Conservation (phyloP, 2,888 invertebrate genomes). For the Volucella inflata region DNA sequence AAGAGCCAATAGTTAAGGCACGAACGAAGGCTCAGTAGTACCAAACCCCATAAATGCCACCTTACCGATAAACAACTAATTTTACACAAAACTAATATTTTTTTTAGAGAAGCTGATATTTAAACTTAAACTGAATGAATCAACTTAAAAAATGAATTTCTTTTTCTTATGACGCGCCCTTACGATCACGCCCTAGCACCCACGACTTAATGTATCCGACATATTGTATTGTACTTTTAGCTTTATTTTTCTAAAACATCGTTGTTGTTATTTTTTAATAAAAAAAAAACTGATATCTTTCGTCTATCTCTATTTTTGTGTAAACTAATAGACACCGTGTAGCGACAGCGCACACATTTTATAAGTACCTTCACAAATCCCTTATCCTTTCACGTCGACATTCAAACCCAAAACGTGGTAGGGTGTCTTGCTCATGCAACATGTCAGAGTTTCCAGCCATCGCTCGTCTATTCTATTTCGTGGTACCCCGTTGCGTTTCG, state of each 20-base stretch:
- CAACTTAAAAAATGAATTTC: too few relatives aligned
- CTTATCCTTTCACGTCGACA: slow-evolving; percentile 57
- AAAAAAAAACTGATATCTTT: slow-evolving; percentile 31
- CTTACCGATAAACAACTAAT: too few relatives aligned
- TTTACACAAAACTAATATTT: too few relatives aligned
- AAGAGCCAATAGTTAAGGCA: too few relatives aligned
- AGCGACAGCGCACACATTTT: slow-evolving; percentile 67
- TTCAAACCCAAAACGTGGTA: slow-evolving; percentile 64
- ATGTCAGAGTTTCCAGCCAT: slow-evolving; percentile 47
- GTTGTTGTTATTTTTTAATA: slow-evolving; percentile 24
- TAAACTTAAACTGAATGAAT: too few relatives aligned
- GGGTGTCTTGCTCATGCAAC: slow-evolving; percentile 69
- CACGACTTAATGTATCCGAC: not conserved
- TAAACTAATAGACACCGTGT: slow-evolving; percentile 73
- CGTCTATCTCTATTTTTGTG: slow-evolving; percentile 69
- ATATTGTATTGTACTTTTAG: too few relatives aligned
- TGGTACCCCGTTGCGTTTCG: slow-evolving; percentile 60
- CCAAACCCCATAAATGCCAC: too few relatives aligned
- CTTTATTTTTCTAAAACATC: not conserved
- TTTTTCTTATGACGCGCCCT: too few relatives aligned
- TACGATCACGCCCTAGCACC: too few relatives aligned
- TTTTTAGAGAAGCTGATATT: too few relatives aligned
- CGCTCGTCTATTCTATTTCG: slow-evolving; percentile 21
- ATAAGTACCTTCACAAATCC: slow-evolving; percentile 63
- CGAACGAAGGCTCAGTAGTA: too few relatives aligned